phyloP scores from a whole-genome alignment of 2,888 invertebrate species.

The Eupithecia abbreviata region DNA sequence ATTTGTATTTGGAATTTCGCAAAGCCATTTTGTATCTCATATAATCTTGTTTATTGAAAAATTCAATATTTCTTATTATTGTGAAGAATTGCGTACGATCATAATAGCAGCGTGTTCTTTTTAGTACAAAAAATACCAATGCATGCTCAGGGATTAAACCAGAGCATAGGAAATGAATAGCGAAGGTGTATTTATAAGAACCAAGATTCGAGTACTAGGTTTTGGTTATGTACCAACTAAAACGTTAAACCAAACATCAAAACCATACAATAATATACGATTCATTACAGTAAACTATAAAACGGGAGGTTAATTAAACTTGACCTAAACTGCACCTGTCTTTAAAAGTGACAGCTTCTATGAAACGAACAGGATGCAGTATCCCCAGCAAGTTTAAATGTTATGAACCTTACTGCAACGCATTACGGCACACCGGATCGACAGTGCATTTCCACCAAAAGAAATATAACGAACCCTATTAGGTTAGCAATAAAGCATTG shows the following conservation, averaged over 20 bases:
- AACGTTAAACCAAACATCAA: not conserved
- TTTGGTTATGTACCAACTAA: not conserved
- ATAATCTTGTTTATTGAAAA: not conserved
- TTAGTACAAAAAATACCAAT: not conserved
- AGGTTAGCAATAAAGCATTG: constrained; percentile 18
- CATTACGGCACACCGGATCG: constrained; percentile 6
- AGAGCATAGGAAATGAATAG: not conserved
- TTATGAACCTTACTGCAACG: constrained; percentile 9
- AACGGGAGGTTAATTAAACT: constrained; percentile 21
- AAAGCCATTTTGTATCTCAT: not conserved
- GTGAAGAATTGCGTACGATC: not conserved
- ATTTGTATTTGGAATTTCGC: constrained; percentile 28
- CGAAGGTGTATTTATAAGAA: not conserved
- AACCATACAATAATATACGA: not conserved
- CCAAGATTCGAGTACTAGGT: not conserved
- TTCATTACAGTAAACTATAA: not conserved
- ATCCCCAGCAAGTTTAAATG: constrained; percentile 3
- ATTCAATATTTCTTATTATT: not conserved
- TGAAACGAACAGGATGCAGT: constrained; percentile 30
- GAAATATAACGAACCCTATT: constrained; percentile 22
- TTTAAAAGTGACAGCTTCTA: constrained; percentile 34
- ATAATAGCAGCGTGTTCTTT: not conserved
- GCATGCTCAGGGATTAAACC: not conserved
- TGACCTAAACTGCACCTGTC: constrained; percentile 28
- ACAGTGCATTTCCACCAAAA: constrained; percentile 17